A percentile compares a stretch with the other conserved stretches of the same genome.
These are phyloP conservation scores for Phallusia fumigata DNA, from an alignment of 23 tunicate species.

Conservation along the genomic window DNA sequence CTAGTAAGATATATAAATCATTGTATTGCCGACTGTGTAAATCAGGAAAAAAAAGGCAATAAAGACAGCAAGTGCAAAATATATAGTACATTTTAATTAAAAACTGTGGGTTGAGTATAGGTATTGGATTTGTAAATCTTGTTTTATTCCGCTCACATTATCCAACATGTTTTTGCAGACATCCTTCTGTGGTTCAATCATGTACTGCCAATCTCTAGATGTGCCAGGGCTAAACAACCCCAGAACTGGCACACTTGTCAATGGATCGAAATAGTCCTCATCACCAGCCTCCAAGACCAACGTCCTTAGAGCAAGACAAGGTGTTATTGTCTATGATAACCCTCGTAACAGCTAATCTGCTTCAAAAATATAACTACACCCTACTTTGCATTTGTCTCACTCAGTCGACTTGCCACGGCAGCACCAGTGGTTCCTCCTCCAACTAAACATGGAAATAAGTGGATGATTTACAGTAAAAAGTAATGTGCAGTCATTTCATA, in stretches of 20 bases:
- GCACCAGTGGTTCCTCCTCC: constrained; percentile 51
- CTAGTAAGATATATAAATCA: background rate
- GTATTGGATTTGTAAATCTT: no score
- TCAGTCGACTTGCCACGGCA: constrained; percentile 48
- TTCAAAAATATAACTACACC: background rate
- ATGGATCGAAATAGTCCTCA: constrained; percentile 31
- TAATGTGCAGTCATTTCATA: background rate
- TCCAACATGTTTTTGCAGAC: constrained; percentile 12
- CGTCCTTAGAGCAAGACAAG: constrained; percentile 15
- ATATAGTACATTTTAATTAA: no score
- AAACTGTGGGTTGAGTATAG: no score
- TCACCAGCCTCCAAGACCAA: constrained; percentile 51
- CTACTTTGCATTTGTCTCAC: constrained; percentile 17
- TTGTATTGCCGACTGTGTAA: no score
- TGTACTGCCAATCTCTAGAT: constrained; percentile 27
- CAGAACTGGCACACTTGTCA: constrained; percentile 29
- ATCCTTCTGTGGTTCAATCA: constrained; percentile 8
- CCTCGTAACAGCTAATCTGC: no score
- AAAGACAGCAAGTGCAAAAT: no score
- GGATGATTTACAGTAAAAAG: background rate
- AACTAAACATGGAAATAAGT: constrained; percentile 21
- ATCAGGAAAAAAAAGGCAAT: no score
- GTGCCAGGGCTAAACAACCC: background rate
- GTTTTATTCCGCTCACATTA: constrained; percentile 3
- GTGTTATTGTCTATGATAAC: background rate